Base-by-base conservation (phyloP, 2,113 vertebrate species). In the Synchiropus splendidus region DNA sequence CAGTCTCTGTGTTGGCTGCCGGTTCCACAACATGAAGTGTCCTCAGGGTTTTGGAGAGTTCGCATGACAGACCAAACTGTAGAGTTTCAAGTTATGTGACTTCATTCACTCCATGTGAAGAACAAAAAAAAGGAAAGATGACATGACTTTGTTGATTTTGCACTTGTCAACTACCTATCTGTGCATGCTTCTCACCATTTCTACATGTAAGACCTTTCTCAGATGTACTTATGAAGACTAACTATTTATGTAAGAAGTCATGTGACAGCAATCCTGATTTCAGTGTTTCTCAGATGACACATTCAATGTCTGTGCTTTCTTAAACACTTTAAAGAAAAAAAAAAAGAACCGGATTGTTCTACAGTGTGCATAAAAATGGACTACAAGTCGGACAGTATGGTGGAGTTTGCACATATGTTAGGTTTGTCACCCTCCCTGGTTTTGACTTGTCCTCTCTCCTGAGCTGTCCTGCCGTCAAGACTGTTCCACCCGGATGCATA, bases 161-260 rank as follows among this genome's bases (percentile, higher is more conserved):
- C 78, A 81, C 80, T 81, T 31, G 71, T 82, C 59, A 43, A 79
- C 76, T 84, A 84, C 78, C 77, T 84, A 78, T 76, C 74, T 80
- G 82, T 84, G 82, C 78, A 81, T 84, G 80, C 74, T 76, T 75
- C 63, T 76, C 72, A 78, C 75, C 78, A 78, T 79, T 78, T 79
- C 74, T 70, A 80, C 75, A 75, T 74, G 71, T 79, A 75, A 57
- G 71, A 70, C 67, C 69, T 80, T 78, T 83, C 69, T 83, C 74
- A 77, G 71, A 75, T 39, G 63, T 81, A 71, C 70, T 79, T 78
- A 79, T 71, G 48, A 76, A 77, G 77, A 80, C 65, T 80, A 75
- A 70, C 62, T 77, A 77, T 77, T 76, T 80, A 82, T 72, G 79
- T 82, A 66, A 27, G 70, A 55, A 70, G 70, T 80, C 66, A 59